Conservation (phyloP, 2,888 invertebrate genomes). For the Synergus itoensis region DNA sequence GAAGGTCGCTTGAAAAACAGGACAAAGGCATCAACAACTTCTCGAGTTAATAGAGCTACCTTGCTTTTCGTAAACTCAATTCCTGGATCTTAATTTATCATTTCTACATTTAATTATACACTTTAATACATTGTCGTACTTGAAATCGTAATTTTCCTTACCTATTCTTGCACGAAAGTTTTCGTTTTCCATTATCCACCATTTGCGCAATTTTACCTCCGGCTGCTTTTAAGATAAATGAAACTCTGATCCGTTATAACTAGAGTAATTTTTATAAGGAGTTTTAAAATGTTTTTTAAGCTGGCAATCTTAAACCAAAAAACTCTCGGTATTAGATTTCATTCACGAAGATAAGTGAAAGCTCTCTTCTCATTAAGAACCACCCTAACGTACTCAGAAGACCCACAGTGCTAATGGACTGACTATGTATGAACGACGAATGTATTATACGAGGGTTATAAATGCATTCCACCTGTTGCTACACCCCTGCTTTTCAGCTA, state of each 20-base stretch:
- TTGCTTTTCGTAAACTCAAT: neutral
- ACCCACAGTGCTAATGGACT: conserved; percentile 5
- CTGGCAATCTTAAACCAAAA: neutral
- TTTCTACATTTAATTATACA: neutral
- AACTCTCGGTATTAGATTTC: neutral
- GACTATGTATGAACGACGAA: conserved; percentile 3
- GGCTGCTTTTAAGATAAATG: neutral
- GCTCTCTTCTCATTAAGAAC: conserved; percentile 7
- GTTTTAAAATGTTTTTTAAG: neutral
- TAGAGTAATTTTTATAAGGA: neutral
- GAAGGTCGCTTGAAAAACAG: neutral
- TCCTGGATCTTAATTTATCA: neutral
- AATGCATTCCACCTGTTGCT: conserved; percentile 20
- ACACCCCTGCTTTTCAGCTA: neutral
- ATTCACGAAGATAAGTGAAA: neutral
- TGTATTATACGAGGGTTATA: conserved; percentile 18
- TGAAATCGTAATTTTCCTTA: neutral
- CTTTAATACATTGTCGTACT: neutral
- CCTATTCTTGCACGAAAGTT: neutral
- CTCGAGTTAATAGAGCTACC: neutral
- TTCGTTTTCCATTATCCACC: neutral
- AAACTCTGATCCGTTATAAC: too few species aligned
- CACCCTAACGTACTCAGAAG: neutral
- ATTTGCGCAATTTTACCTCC: neutral
- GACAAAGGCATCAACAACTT: neutral